Base-by-base conservation (phyloP, 1,140 invertebrate species). In the Teleopsis dalmanni region DNA sequence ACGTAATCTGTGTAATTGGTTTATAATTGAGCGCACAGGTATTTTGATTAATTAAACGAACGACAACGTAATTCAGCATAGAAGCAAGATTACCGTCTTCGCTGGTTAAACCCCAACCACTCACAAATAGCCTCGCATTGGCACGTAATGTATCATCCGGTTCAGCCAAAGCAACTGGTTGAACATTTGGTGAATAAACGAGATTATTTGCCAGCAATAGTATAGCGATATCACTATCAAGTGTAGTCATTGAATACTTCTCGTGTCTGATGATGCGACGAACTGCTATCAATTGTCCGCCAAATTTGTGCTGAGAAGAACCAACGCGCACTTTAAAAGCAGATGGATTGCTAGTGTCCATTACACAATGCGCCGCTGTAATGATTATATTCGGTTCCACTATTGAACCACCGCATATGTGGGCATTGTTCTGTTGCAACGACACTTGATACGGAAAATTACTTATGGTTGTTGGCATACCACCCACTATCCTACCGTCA, bases 361-460 rank as follows among this genome's bases (percentile, higher is more conserved):
- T 53, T 23, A 78, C 73, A 59, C 79, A 81, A 58, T 81, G 79
- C 16, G 79, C 79, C n/a, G 79, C 78, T 6, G 79, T 81, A n/a
- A 81, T 51, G 4, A 81, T 57, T 62, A 76, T 76, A 19, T 69
- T 65, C 46, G 74, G 64, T 33, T 73, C 74, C 21, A 81, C 60
- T 25, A 81, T 61, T 37, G 77, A 74, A 6, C 73, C 79, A 3
- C 78, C 78, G 55, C 78, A 80, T 22, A 68, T 62, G 41, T 68
- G 65, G 21, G 56, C 36, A 7, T 48, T 53, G 10, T 60, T 38
- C 27, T 51, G 50, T 44, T 62, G 63, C 46, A 64, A 48, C 9
- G 65, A 68, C 3, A 55, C 65, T 35, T 71, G 69, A 34, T 71
- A 65, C 2, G 69, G 65, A 50, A 59, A 71, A 22, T 54, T 40